Percentiles rank a stretch among this genome's conserved stretches.
Conservation (phyloP, 2,888 invertebrate species). For the Heteropelma amictum region DNA sequence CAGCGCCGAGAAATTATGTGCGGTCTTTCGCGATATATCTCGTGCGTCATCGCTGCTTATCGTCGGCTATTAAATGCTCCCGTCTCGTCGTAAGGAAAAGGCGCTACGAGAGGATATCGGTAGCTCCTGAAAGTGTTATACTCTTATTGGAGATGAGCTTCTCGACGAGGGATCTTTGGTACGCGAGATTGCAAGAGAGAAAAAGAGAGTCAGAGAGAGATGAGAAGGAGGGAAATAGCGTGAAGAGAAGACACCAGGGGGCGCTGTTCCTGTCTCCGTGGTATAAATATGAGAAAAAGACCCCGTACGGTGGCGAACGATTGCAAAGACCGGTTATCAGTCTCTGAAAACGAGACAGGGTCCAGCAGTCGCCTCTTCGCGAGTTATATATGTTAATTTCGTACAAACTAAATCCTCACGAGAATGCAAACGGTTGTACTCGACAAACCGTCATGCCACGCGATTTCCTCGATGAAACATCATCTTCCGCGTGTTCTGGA, state of each 20-base stretch:
- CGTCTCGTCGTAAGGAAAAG: conserved; percentile 31
- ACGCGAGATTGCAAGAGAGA: not conserved
- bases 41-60: conserved; percentile 48
- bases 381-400: conserved; percentile 49
- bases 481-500: too few relatives aligned
- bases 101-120: conserved; percentile 20
- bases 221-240: not conserved
- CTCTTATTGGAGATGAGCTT: conserved; percentile 46
- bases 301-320: conserved; percentile 28
- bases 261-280: not conserved
- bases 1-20: conserved; percentile 34
- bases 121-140: conserved; percentile 49
- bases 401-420: conserved; percentile 29
- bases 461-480: too few relatives aligned
- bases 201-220: not conserved
- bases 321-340: conserved; percentile 47
- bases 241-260: conserved; percentile 18
- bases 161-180: not conserved
- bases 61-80: conserved; percentile 51
- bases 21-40: conserved; percentile 39
- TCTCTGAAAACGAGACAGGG: conserved; percentile 29
- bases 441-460: not conserved
- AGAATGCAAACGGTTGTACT: not conserved
- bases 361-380: conserved; percentile 13
- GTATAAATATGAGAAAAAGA: conserved; percentile 12